Base-by-base conservation (phyloP, 2,113 vertebrate genomes). In the Spheniscus mendiculus region DNA sequence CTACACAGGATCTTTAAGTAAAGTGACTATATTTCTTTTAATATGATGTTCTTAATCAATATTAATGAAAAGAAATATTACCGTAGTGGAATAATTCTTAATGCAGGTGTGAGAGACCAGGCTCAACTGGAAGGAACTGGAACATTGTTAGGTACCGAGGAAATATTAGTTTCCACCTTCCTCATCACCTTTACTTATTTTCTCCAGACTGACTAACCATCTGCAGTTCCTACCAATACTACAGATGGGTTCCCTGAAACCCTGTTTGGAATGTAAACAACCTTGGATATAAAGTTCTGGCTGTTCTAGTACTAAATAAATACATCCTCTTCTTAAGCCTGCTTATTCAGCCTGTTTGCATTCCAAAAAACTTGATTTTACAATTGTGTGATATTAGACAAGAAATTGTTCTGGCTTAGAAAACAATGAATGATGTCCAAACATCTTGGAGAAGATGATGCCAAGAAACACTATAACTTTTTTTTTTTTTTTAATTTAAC, bases 301-400 rank as follows among this genome's bases (percentile, higher is more conserved):
- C 15, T 76, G 5, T 18, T 6, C 8, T 53, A 40, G 15, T 45
- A 58, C 13, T 58, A 52, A 47, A 26, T 25, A 61, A 34, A 73
- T 26, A 8, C 7, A 15, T 40, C 4, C 10, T 32, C 2, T 72
- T 62, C 56, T 66, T 47, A 49, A 53, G 6, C 6, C 2, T 6
- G 23, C 29, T 62, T 73, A 26, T 27, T 73, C 42, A 79, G 10
- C 19, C 32, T 40, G 8, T 26, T 83, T 38, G 9, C 9, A 11
- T 40, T 50, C 3, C 70, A 65, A 36, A 36, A 38, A 19, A 4
- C 17, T 38, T 61, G 9, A 20, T n/a, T 65, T 82, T 47, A 34
- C 6, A 66, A 10, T n/a, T 69, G 11, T 0, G 0, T 20, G 3
- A 34, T 47, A 34, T 25, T 27, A 62, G 16, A 27, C 12, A 56